Evolutionary conservation across 1,140 invertebrate species (phyloP).

Genomic region (Neelides sp.): DNA sequence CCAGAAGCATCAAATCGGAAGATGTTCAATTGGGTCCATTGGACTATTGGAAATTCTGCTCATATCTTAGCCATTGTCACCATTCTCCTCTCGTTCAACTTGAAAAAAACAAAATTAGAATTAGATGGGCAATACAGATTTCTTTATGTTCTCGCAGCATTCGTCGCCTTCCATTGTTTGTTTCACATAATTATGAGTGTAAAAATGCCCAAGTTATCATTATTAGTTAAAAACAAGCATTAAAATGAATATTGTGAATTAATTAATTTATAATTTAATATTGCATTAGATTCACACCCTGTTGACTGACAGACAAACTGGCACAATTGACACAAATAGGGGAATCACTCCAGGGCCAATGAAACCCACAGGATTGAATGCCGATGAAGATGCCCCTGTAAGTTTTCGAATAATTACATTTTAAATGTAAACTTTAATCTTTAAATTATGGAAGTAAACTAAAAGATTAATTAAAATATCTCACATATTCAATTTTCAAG

Average conservation of each 20-base stretch:
- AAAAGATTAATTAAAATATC: too few relatives aligned
- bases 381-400: conserved; percentile 24
- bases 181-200: conserved; percentile 77
- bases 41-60: conserved; percentile 80
- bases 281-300: conserved; percentile 22
- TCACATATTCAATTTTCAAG: conserved; percentile 17
- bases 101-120: conserved; percentile 70
- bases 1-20: conserved; percentile 64
- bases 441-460: too few relatives aligned
- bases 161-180: conserved; percentile 75
- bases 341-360: conserved; percentile 26
- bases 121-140: conserved; percentile 65
- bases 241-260: conserved; percentile 8
- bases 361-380: conserved; percentile 23
- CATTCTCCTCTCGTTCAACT: conserved; percentile 77
- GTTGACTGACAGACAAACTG: conserved; percentile 27
- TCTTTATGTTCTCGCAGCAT: conserved; percentile 66
- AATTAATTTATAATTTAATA: conserved; percentile 20
- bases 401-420: conserved; percentile 21
- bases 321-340: conserved; percentile 14
- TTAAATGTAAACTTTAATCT: too few relatives aligned
- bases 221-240: conserved; percentile 32
- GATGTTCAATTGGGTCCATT: conserved; percentile 90
- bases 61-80: conserved; percentile 84
- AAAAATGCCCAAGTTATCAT: conserved; percentile 38